Conservation (phyloP, 2,797 vertebrate genomes). For the Pseudomugil tenellus region DNA sequence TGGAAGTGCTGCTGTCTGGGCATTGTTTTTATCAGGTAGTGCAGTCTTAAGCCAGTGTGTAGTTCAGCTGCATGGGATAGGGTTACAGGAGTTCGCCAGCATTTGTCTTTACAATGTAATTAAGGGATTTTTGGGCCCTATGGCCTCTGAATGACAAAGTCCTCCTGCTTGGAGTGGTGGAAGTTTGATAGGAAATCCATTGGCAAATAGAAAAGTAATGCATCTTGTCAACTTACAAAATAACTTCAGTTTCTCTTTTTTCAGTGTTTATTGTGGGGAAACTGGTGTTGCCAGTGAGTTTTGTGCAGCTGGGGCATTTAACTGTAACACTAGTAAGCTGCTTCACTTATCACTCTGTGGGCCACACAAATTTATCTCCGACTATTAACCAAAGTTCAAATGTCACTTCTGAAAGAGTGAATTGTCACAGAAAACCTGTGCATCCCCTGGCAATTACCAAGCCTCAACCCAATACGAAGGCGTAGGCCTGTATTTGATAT, state of each 20-base stretch:
- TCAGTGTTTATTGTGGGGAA: slow-evolving; percentile 13
- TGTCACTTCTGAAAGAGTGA: slow-evolving; percentile 64
- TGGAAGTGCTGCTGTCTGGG: slow-evolving; percentile 13
- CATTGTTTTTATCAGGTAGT: slow-evolving; percentile 53
- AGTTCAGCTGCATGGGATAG: slow-evolving; percentile 73
- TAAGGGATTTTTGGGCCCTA: slow-evolving; percentile 76
- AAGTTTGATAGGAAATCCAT: slow-evolving; percentile 70
- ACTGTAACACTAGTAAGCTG: slow-evolving; percentile 46
- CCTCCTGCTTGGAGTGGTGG: slow-evolving; percentile 53
- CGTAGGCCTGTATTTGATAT: slow-evolving; percentile 72
- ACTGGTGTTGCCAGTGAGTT: slow-evolving; percentile 25
- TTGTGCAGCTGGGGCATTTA: slow-evolving; percentile 20
- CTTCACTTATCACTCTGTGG: slow-evolving; percentile 29
- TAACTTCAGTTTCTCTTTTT: slow-evolving; percentile 16
- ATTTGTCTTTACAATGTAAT: slow-evolving; percentile 85
- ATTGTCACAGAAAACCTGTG: slow-evolving; percentile 65
- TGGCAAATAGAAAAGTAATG: slow-evolving; percentile 62
- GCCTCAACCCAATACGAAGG: slow-evolving; percentile 57
- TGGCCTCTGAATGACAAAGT: slow-evolving; percentile 71
- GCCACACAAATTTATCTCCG: slow-evolving; percentile 60
- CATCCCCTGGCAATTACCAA: slow-evolving; percentile 68
- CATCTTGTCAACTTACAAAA: slow-evolving; percentile 32
- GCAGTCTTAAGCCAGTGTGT: slow-evolving; percentile 57
- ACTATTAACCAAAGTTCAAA: slow-evolving; percentile 67
- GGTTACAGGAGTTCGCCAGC: slow-evolving; percentile 76